A percentile compares a stretch with the other conserved stretches of the same genome.
These are phyloP conservation scores for Volucella inanis DNA, from an alignment of 2,888 invertebrate genomes.

Conservation along the genomic window DNA sequence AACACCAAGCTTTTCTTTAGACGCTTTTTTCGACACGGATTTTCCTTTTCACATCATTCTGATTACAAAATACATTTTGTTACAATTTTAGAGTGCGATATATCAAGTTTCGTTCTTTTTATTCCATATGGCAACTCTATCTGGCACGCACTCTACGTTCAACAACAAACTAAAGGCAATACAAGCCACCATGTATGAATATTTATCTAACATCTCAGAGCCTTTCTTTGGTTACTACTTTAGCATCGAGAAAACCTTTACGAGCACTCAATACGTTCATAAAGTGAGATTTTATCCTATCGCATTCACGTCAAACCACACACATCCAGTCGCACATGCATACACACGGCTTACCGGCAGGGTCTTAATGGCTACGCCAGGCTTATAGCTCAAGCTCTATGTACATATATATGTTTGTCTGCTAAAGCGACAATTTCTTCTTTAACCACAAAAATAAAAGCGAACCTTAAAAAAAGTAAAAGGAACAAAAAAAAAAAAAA, in stretches of 20 bases:
- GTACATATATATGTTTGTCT: constrained; percentile 20
- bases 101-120: too few relatives aligned
- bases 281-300: constrained; percentile 70
- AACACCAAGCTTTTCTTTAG: too few relatives aligned
- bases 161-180: constrained; percentile 11
- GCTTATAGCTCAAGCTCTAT: not conserved
- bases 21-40: too few relatives aligned
- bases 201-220: not conserved
- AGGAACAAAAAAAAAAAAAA: not conserved
- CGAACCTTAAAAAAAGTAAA: not conserved
- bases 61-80: too few relatives aligned
- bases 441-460: constrained; percentile 71
- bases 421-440: constrained; percentile 68
- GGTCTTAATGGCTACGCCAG: not conserved
- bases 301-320: constrained; percentile 42
- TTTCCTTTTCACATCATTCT: too few relatives aligned
- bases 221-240: constrained; percentile 46
- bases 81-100: too few relatives aligned
- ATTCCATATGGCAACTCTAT: constrained; percentile 34
- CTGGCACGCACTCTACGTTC: not conserved
- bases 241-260: constrained; percentile 65
- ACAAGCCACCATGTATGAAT: constrained; percentile 4
- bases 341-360: not conserved
- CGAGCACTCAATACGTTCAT: constrained; percentile 73
- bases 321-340: constrained; percentile 11